These are phyloP conservation scores for Heliocidaris erythrogramma DNA, from an alignment of 35 echinoderm and acorn worm species.

Conservation along the genomic window DNA sequence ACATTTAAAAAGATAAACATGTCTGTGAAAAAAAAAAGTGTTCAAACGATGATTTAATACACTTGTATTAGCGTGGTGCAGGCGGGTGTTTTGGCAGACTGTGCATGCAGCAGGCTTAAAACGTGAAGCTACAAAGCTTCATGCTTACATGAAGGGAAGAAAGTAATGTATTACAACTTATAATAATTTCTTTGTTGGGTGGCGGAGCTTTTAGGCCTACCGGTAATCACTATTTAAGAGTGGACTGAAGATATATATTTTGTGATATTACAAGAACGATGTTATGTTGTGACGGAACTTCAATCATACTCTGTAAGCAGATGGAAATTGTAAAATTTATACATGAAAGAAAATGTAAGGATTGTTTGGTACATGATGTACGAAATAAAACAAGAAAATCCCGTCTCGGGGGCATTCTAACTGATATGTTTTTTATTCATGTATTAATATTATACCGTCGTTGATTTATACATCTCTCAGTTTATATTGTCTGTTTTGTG, in stretches of 20 bases:
- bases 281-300: neutral
- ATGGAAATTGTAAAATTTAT: neutral
- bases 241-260: neutral
- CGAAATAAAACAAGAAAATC: neutral
- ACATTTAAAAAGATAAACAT: neutral
- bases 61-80: neutral
- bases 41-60: neutral
- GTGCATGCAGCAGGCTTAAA: neutral
- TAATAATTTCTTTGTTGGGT: neutral
- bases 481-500: neutral
- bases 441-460: neutral
- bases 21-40: neutral
- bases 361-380: neutral
- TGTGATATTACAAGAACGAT: neutral
- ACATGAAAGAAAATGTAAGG: neutral
- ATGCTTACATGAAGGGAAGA: neutral
- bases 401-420: neutral
- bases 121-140: too few species aligned
- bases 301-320: neutral
- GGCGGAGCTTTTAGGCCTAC: neutral
- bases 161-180: too few species aligned
- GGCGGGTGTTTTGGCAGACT: neutral
- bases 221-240: neutral
- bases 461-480: neutral
- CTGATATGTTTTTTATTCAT: neutral